Conservation (phyloP, 2,888 invertebrate genomes). For the Rapana venosa region DNA sequence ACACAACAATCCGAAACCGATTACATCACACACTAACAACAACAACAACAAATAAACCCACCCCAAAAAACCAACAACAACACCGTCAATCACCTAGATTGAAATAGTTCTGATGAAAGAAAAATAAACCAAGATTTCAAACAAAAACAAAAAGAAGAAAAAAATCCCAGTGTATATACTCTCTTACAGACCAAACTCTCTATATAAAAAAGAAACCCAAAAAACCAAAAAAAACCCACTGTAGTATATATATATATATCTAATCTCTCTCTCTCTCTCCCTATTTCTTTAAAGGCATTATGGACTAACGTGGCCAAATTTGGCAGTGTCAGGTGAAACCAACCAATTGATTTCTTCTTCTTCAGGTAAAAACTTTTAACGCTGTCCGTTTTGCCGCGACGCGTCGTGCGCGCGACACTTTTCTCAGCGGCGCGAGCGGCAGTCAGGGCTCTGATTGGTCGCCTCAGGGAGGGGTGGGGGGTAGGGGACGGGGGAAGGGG, state of each 20-base stretch:
- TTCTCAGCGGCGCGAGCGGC: neutral
- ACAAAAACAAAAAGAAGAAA: neutral
- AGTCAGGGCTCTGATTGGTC: conserved; percentile 3
- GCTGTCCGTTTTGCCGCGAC: neutral
- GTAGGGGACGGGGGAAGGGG: too few species aligned
- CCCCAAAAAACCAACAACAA: too few species aligned
- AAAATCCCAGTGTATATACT: neutral
- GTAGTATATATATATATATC: too few species aligned
- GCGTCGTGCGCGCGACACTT: neutral
- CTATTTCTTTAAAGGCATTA: neutral
- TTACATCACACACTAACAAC: too few species aligned
- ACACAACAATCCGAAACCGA: neutral
- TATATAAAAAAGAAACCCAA: neutral
- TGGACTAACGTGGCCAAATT: neutral
- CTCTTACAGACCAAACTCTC: neutral
- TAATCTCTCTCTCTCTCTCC: too few species aligned
- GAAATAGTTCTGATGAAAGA: neutral
- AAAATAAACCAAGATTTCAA: neutral
- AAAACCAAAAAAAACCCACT: neutral
- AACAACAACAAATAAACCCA: too few species aligned
- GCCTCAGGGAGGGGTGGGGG: too few species aligned
- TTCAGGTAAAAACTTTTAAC: neutral
- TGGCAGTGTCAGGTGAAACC: neutral
- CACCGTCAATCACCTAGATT: too few species aligned
- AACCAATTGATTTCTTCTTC: conserved; percentile 14